These are phyloP conservation scores for Ricordea florida DNA, from an alignment of 92 coral and sea anemone species.

Conservation along the genomic window DNA sequence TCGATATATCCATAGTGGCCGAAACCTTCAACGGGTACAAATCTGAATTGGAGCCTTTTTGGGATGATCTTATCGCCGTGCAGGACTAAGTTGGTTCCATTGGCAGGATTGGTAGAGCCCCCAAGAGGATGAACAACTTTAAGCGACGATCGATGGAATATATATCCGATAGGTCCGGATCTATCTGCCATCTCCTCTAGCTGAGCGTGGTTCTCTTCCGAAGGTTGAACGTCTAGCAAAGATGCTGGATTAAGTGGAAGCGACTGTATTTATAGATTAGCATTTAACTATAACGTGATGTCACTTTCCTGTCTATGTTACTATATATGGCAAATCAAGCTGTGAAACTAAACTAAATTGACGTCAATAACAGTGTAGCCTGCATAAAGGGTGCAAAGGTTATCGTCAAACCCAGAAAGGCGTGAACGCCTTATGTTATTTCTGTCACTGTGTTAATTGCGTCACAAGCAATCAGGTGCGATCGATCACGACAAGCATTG, in stretches of 20 bases:
- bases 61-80: background rate
- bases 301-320: no score
- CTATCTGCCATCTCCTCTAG: background rate
- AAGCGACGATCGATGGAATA: background rate
- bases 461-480: no score
- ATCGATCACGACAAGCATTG: no score
- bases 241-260: no score
- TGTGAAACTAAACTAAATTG: no score
- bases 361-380: no score
- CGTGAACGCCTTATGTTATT: no score
- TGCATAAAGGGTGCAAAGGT: no score
- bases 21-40: background rate
- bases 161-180: background rate
- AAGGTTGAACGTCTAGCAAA: no score
- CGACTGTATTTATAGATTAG: background rate
- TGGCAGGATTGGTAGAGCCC: background rate
- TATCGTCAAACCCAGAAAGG: no score
- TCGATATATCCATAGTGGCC: background rate
- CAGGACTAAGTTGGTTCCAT: background rate
- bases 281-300: background rate
- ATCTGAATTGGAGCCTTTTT: background rate
- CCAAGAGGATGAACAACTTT: background rate
- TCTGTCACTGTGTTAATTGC: no score
- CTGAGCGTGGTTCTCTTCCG: background rate
- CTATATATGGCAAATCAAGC: no score